phyloP scores from a whole-genome alignment of 23 tunicate species.

The Aplidium turbinatum region DNA sequence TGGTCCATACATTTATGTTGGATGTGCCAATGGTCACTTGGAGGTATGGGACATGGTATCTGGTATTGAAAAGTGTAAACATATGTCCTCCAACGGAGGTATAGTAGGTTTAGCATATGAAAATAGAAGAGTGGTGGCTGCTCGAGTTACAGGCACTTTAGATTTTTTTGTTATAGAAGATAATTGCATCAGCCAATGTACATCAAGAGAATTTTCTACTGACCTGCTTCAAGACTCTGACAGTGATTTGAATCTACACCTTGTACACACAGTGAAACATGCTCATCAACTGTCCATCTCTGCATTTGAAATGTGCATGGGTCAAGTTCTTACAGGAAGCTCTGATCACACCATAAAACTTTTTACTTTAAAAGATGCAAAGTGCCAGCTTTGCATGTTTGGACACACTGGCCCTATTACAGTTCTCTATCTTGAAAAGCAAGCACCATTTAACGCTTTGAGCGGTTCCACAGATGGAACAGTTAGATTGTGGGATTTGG shows the following conservation, averaged over 20 bases:
- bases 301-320: constrained; percentile 63
- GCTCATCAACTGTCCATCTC: constrained; percentile 93
- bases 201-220: constrained; percentile 9
- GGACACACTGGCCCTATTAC: constrained; percentile 78
- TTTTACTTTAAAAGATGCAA: constrained; percentile 67
- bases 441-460: constrained; percentile 63
- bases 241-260: constrained; percentile 21
- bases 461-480: constrained; percentile 87
- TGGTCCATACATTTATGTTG: constrained; percentile 49
- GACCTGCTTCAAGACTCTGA: constrained; percentile 7
- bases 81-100: constrained; percentile 45
- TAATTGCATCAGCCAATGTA: background rate
- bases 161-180: constrained; percentile 66
- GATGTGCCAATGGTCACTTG: constrained; percentile 73
- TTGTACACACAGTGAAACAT: constrained; percentile 52
- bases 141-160: constrained; percentile 69
- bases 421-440: constrained; percentile 54
- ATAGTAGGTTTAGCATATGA: constrained; percentile 69
- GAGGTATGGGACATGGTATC: constrained; percentile 78
- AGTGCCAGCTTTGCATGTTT: constrained; percentile 56
- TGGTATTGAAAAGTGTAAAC: constrained; percentile 35
- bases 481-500: constrained; percentile 77
- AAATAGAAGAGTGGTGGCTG: constrained; percentile 67
- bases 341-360: constrained; percentile 88
- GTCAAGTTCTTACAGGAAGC: constrained; percentile 86